Evolutionary conservation across 2,888 invertebrate species (phyloP).

Genomic region (Polydrusus pterygomalis): DNA sequence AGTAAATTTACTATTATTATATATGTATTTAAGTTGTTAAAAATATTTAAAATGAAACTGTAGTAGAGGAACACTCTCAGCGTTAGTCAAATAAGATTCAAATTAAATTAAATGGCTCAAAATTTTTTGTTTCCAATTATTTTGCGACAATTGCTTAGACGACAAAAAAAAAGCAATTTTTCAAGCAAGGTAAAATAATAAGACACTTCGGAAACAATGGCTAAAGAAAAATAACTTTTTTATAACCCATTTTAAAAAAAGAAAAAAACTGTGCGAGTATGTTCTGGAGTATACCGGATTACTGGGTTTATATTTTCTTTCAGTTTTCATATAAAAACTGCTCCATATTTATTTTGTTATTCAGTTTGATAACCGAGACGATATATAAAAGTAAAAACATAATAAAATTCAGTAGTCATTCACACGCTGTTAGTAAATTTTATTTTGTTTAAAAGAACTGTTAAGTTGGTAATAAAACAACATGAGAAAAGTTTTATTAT

Average conservation of each 20-base stretch:
- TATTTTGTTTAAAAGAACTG: conserved; percentile 1
- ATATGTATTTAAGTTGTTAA: too few species aligned
- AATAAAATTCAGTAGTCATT: not conserved
- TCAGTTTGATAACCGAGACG: not conserved
- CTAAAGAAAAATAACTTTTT: not conserved
- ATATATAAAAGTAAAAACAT: not conserved
- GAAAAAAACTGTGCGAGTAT: not conserved
- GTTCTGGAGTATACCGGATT: not conserved
- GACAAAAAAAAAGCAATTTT: not conserved
- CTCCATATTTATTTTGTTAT: not conserved
- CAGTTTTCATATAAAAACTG: not conserved
- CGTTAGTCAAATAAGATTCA: too few species aligned
- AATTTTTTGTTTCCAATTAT: too few species aligned
- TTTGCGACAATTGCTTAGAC: too few species aligned
- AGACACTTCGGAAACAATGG: not conserved
- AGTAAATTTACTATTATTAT: too few species aligned
- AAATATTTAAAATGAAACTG: too few species aligned
- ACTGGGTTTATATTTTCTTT: not conserved
- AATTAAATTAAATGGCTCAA: too few species aligned
- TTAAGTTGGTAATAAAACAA: not conserved
- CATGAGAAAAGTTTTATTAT: not conserved
- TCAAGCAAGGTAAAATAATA: not conserved
- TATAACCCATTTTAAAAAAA: not conserved
- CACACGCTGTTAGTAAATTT: not conserved
- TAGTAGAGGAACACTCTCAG: too few species aligned